Evolutionary conservation across 2,888 invertebrate species (phyloP), one percentile per base, ranked within the genome.

Genomic region (Himalopsyche kuldschensis): DNA sequence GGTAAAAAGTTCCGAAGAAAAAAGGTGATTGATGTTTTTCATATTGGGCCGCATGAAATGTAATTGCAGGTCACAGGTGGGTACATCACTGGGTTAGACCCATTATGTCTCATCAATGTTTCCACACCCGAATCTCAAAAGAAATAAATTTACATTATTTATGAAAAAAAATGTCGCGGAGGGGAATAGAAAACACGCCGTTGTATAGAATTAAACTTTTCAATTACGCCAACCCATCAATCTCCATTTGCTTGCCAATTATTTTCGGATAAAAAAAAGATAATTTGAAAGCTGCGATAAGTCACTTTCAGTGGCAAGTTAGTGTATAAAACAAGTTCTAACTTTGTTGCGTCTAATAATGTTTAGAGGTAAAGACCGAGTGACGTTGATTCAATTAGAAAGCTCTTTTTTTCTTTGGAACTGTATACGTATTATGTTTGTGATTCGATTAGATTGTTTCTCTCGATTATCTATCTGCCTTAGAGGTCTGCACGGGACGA

Each of bases 171-270:
- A 77, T 30, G 31, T 78, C 63, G 35, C 32, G 69, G 75, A 20
- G 55, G 24, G 55, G 55, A 24, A 47, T 24, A 20, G 20, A 20
- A 8, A 55, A 55, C 41, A 41, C 55, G 55, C 55, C 0, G 24
- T 24, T 55, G 55, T 24, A 24, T 75, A 31, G 17, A 75, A 75
- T 83, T 80, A 76, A 85, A 86, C 84, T 86, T 86, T 83, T 82
- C 82, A 85, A 85, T 86, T 84, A 86, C 84, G 55, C 82, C 69
- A 84, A 84, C 81, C 86, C 81, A 85, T 86, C 86, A 86, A 85
- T 86, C 86, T 86, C 84, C 81, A 85, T 86, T 86, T 86, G 85
- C 82, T 63, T 80, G 48, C 31, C 48, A 81, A 83, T 81, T 80
- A 83, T 84, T 81, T 77, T 32, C 32, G 84, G 81, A 82, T 81